Evolutionary conservation across 1,140 invertebrate species (phyloP), one percentile per base, ranked within the genome.

Genomic region (Drosophila malerkotliana): DNA sequence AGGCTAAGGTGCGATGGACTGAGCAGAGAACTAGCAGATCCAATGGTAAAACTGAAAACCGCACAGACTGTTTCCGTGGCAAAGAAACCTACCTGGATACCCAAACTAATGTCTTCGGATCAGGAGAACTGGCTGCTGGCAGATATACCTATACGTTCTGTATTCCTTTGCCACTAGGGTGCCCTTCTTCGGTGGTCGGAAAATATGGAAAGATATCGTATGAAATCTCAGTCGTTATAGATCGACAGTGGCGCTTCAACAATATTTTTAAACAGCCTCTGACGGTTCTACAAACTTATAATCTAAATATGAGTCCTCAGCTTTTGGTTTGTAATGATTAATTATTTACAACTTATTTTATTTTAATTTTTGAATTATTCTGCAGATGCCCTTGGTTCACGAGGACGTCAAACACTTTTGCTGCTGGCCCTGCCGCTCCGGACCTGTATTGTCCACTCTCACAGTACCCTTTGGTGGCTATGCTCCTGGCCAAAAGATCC

Each of bases 201-300:
- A 93, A 95, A 58, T 94, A 94, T 81, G 96, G 95, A 0, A 93
- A 94, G 77, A 92, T 96, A 59, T 89, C 94, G 12, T 96, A 96
- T 78, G 95, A 93, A 66, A 90, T 95, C 1, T 95, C 95, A 80
- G 94, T 92, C 4, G 53, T 79, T 3, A 79, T 97, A 62, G 95
- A 96, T 91, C 93, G 95, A 28, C 94, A 95, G 15, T 96, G 95
- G 95, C 94, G 94, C 30, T 95, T 95, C 76, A 95, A 96, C 91
- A 94, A 95, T 69, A 94, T 95, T 62, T 93, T 93, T 39, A 96
- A 95, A 90, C 93, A 93, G 69, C 93, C 94, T 1, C 95, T 97
- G 73, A 96, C 95, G 4, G 94, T 97, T 5, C 92, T 96, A n/a
- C 93, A 94, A 58, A 93, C 94, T 6, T 93, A 95, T 48, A 95